phyloP scores from a whole-genome alignment of 2,113 vertebrate genomes.

The Cairina moschata region DNA sequence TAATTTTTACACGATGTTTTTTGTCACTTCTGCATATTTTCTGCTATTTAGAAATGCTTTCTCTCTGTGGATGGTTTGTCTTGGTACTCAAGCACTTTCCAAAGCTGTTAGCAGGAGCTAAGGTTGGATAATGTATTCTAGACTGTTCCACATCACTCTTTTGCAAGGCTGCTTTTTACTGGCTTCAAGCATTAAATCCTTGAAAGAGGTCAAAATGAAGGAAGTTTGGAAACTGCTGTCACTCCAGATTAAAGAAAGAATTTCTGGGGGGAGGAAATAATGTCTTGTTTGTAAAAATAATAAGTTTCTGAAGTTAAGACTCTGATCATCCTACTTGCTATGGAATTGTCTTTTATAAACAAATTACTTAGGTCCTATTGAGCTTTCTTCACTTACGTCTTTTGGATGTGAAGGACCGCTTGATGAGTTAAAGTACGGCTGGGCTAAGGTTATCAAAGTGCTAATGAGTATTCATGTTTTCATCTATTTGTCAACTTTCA shows the following conservation, averaged over 20 bases:
- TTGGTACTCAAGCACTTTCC: neutral
- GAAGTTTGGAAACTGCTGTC: neutral
- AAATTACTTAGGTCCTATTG: neutral
- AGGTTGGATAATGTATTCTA: neutral
- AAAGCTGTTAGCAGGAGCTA: neutral
- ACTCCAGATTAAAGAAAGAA: neutral
- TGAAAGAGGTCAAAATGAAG: neutral
- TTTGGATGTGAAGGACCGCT: neutral
- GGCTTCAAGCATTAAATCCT: neutral
- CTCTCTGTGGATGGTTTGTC: neutral
- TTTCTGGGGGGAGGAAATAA: neutral
- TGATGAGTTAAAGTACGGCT: neutral
- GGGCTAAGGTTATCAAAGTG: neutral
- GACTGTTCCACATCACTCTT: neutral
- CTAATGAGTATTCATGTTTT: conserved; percentile 22
- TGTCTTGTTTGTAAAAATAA: neutral
- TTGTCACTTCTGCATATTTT: neutral
- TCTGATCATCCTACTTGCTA: neutral
- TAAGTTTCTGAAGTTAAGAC: conserved; percentile 11
- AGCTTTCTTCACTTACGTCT: neutral
- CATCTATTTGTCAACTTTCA: neutral
- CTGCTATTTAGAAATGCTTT: neutral
- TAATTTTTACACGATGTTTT: neutral
- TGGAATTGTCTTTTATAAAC: neutral
- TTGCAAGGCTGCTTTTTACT: neutral